Base-by-base conservation (phyloP, 2,797 vertebrate genomes). In the Enoplosus armatus region DNA sequence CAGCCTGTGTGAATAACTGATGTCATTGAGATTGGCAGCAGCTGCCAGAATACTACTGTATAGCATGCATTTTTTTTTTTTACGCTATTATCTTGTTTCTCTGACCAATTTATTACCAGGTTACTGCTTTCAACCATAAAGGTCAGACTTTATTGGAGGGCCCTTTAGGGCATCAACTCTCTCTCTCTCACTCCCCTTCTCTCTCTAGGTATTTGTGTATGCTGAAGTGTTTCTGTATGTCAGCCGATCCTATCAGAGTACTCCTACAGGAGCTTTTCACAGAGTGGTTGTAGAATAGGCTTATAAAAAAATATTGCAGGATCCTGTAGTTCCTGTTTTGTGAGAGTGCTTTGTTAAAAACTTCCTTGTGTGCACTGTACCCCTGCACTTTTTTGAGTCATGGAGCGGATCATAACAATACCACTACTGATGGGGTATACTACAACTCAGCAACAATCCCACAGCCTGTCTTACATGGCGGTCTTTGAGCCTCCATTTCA, bases 111-210 rank as follows among this genome's bases (percentile, higher is more conserved):
- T 29, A 16, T 41, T 29, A 20, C 3, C 5, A n/a, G 48, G 8
- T 41, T 41, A 41, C 33, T 64, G 5, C 24, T 24, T 16, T 20
- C 0, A 9, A 48, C 1, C 7, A 29, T 0, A 70, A 47, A 50
- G 14, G 3, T 37, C 60, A 29, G 18, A 67, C 26, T 65, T 51
- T 69, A 26, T 48, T 56, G 10, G 15, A 47, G 24, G 12, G 39
- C 31, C 61, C 37, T 9, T 79, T 41, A 85, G 77, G n/a, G 72
- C 65, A 75, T 50, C 80, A 58, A 1, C 35, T 53, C 24, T 15
- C 51, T 67, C 14, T 6, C n/a, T 41, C n/a, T 24, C 33, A 35
- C 56, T 6, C n/a, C 16, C 29, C 7, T 2, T 50, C 9, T 22
- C n/a, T 12, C 8, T 37, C 33, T 47, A 3, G 14, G 50, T 62